phyloP scores from a whole-genome alignment of 2,113 vertebrate species.

The Myotis yumanensis region DNA sequence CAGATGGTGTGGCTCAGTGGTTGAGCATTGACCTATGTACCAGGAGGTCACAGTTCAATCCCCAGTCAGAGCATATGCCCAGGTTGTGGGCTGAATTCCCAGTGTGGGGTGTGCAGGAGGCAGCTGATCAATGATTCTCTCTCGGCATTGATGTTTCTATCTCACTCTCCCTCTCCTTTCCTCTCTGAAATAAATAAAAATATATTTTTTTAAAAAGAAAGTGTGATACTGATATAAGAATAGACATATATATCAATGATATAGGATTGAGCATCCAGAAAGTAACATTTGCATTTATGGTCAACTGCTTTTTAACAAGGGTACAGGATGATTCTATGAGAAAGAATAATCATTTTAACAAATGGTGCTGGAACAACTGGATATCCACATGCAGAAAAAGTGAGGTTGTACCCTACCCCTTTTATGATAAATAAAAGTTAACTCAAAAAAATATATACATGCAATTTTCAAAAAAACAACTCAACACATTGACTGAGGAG shows the following conservation, averaged over 20 bases:
- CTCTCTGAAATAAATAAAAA: too few relatives aligned
- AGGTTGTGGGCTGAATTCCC: too few relatives aligned
- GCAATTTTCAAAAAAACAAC: background rate
- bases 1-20: too few relatives aligned
- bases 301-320: background rate
- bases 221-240: background rate
- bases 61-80: too few relatives aligned
- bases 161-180: too few relatives aligned
- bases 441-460: background rate
- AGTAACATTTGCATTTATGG: background rate
- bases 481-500: background rate
- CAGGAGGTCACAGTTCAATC: too few relatives aligned
- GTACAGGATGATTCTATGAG: background rate
- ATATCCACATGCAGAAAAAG: background rate
- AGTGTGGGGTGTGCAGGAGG: too few relatives aligned
- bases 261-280: background rate
- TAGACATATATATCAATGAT: background rate
- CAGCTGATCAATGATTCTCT: too few relatives aligned
- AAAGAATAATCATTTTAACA: conserved; percentile 32
- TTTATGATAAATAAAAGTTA: background rate
- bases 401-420: background rate
- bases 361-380: background rate
- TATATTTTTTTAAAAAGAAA: background rate
- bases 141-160: too few relatives aligned
- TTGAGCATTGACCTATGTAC: too few relatives aligned